Base-by-base conservation (phyloP, 2,797 vertebrate species). In the Trematomus bernacchii region DNA sequence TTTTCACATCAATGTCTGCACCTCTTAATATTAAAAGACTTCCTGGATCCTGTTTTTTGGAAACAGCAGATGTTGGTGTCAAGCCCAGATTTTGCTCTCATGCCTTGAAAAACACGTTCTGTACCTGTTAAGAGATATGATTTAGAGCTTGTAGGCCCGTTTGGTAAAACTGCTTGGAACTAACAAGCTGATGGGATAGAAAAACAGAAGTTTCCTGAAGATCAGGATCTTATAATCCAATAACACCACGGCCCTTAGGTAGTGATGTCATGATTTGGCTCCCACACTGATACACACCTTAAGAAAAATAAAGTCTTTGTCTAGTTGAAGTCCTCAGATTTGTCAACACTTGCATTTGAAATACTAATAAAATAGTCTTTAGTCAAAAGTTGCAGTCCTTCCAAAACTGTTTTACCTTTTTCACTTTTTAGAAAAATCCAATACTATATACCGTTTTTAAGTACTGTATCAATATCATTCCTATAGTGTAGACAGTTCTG, bases 401-500 rank as follows among this genome's bases (percentile, higher is more conserved):
- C n/a, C 0, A 76, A 47, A 71, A 50, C n/a, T 64, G 11, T 3
- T 30, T 18, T 14, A 62, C 21, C 14, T 61, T 46, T n/a, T n/a
- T n/a, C n/a, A n/a, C n/a, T n/a, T n/a, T 43, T 12, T 19, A 2
- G 23, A 27, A 37, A 69, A 40, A 0, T n/a, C 53, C 9, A 40
- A 0, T n/a, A 63, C 9, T 21, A 33, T 13, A 14, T 46, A 40
- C 37, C 8, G 11, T n/a, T 19, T 55, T 43, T 67, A n/a, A 19
- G 21, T 33, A 30, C 2, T 2, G 1, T 19, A 63, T 37, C 10
- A 13, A 15, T 19, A 40, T 13, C 15, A 30, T 21, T 19, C 8
- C 21, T 75, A 27, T 37, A 37, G 37, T 27, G 48, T 21, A 44
- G 66, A 76, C 70, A 71, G 15, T 68, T 51, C 14, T 65, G 75